Conservation (phyloP, 2,113 vertebrate species). For the Heterotilapia buettikoferi region DNA sequence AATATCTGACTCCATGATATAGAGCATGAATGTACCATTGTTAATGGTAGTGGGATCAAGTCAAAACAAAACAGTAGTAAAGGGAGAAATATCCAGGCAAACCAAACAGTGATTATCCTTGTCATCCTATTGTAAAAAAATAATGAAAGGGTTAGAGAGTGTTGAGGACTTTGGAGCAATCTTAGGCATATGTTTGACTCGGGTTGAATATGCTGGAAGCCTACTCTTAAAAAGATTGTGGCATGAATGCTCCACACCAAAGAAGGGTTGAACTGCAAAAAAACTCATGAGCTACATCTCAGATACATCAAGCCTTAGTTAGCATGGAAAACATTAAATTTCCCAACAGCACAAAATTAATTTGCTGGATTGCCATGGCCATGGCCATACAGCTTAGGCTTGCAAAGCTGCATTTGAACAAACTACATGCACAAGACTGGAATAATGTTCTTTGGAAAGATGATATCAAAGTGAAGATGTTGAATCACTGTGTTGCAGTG, state of each 20-base stretch:
- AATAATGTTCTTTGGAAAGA: accelerated
- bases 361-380: background rate
- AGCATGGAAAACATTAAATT: background rate
- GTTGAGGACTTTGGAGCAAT: background rate
- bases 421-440: background rate
- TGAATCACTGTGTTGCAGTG: background rate
- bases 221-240: background rate
- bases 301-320: background rate
- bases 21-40: background rate
- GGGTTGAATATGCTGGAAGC: accelerated
- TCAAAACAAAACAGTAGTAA: background rate
- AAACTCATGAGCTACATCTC: background rate
- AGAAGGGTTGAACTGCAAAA: background rate
- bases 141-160: background rate
- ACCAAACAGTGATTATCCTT: accelerated
- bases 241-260: background rate
- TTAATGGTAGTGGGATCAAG: background rate
- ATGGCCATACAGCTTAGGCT: accelerated
- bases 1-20: background rate
- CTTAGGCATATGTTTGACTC: background rate
- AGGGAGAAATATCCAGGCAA: background rate
- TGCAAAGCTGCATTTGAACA: background rate
- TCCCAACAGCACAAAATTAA: background rate
- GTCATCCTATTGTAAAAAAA: background rate
- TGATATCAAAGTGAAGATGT: background rate